Conservation (phyloP, 2,113 vertebrate genomes). For the Tenebrosternarchus preto region DNA sequence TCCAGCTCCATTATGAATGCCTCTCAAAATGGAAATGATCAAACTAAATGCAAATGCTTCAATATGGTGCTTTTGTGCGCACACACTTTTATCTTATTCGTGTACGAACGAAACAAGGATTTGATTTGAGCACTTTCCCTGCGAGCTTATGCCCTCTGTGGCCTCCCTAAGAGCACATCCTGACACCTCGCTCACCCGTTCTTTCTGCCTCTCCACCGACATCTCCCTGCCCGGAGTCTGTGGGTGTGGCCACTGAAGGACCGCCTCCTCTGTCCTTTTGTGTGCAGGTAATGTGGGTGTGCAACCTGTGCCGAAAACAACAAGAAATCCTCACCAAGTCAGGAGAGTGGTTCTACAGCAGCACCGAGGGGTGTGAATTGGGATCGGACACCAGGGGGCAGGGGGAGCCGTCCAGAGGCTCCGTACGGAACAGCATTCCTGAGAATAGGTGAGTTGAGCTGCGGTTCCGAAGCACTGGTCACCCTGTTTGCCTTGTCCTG, state of each 20-base stretch:
- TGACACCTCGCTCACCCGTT: background rate
- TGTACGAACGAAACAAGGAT: too few relatives aligned
- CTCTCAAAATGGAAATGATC: too few relatives aligned
- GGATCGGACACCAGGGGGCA: conserved; percentile 66
- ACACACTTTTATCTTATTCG: too few relatives aligned
- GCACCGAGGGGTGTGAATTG: conserved; percentile 66
- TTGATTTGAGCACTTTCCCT: background rate
- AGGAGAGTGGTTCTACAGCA: conserved; percentile 88
- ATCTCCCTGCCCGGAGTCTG: background rate
- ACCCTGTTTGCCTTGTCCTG: too few relatives aligned
- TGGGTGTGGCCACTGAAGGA: background rate
- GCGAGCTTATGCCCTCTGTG: background rate
- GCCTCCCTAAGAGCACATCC: background rate
- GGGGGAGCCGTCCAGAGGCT: conserved; percentile 77
- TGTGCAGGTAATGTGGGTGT: conserved; percentile 94
- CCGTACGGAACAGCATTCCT: conserved; percentile 75
- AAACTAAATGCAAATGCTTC: too few relatives aligned
- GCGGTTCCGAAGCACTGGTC: background rate
- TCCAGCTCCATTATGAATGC: too few relatives aligned
- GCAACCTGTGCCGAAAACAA: conserved; percentile 97
- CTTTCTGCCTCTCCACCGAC: background rate
- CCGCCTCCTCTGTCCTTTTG: background rate
- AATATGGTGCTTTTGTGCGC: background rate
- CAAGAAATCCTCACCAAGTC: conserved; percentile 96
- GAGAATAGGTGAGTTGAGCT: conserved; percentile 48